Base-by-base conservation (phyloP, 1,140 invertebrate species). In the Leucophenga varia region DNA sequence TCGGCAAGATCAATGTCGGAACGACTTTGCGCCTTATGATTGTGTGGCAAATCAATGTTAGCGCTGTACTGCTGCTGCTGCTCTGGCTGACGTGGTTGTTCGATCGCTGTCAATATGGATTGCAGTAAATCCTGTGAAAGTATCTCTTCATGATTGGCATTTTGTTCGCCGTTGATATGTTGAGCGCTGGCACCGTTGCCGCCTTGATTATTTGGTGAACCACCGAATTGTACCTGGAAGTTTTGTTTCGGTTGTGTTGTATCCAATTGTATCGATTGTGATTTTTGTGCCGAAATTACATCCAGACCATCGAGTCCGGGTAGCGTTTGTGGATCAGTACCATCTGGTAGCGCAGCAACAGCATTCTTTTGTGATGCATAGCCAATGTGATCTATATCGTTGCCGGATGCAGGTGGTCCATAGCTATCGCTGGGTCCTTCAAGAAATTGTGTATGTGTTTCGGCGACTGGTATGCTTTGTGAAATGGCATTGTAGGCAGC, bases 71-170 rank as follows among this genome's bases (percentile, higher is more conserved):
- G 53, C 14, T 65, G 60, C 13, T 54, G 46, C 10, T 55, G 38
- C 9, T 40, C 3, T 8, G 22, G 20, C 18, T 12, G 7, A 10
- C 74, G 70, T 0, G 84, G 84, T 46, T 86, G 81, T 61, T 88
- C 86, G 28, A 88, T 87, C 2, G 85, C 86, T 28, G 83, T 80
- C 3, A 91, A 70, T 41, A 91, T 90, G 36, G 88, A 86, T 61
- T 90, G 87, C 4, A 91, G 68, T 1, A 91, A 76, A 6, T 86
- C 88, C 61, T 89, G 83, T 0, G 86, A 89, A 8, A 91, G 64
- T 2, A 91, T 79, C 59, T 89, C 85, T 16, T 88, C 85, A 53
- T 90, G 88, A 74, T 79, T 64, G 22, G 58, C 57, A 13, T 38
- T 12, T 35, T 59, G 30, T 12, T 52, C 51, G 36, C 72, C 47